Conservation (phyloP, 2,797 vertebrate species). For the Petrocephalus schoutedeni region DNA sequence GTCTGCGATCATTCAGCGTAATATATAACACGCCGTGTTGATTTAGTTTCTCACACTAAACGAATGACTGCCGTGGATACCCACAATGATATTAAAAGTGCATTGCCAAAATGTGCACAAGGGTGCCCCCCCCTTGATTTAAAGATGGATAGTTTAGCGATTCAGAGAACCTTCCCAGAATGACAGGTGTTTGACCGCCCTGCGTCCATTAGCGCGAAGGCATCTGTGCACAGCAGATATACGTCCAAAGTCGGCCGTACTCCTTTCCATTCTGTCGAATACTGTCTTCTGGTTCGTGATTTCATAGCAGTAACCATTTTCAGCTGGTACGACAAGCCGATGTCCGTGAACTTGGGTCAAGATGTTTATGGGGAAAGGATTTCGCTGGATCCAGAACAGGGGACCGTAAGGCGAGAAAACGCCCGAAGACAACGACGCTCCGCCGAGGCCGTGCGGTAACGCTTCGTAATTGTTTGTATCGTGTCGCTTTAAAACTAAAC, state of each 20-base stretch:
- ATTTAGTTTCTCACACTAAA: constrained; percentile 4
- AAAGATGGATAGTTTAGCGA: neutral
- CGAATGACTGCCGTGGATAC: neutral
- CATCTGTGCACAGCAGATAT: constrained; percentile 52
- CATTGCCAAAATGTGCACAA: neutral
- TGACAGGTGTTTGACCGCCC: constrained; percentile 50
- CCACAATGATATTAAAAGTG: neutral
- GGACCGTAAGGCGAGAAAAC: neutral
- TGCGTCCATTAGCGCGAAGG: constrained; percentile 51
- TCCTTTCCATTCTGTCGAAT: neutral
- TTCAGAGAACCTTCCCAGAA: constrained; percentile 60
- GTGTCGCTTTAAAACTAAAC: neutral
- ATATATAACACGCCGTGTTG: neutral
- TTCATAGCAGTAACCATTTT: neutral
- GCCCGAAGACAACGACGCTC: neutral
- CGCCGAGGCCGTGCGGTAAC: no score
- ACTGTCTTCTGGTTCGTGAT: neutral
- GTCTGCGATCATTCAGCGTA: neutral
- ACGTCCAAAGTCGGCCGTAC: constrained; percentile 44
- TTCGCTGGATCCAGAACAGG: neutral
- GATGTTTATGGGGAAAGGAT: neutral
- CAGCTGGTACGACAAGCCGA: neutral
- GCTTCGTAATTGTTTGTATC: neutral
- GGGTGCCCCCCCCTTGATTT: neutral
- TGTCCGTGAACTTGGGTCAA: neutral